Evolutionary conservation across 2,888 invertebrate genomes (phyloP), one percentile per base, ranked within the genome.

Genomic region (Drosophila colorata): DNA sequence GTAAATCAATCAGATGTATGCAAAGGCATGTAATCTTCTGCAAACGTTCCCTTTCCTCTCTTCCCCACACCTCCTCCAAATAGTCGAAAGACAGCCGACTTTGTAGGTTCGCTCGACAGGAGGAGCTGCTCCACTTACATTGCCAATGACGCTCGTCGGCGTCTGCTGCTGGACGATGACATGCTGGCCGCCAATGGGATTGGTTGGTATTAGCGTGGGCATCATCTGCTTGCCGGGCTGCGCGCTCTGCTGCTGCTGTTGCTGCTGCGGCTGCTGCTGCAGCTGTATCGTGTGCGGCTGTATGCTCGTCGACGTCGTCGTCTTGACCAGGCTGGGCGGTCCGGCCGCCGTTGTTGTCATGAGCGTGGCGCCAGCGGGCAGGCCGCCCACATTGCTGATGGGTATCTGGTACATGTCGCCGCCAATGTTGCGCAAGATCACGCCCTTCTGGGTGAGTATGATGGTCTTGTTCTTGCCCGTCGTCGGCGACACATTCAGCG

Each of bases 321-420:
- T 90, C 76, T 92, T 92, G 2, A 92, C 90, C 59, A 92, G 69
- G 28, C 90, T 82, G 5, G 91, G 91, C 71, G 92, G 91, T 28
- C 91, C 91, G 41, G 90, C 90, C 74, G 91, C 89, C 69, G 90
- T 89, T 31, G 89, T 88, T 31, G 92, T 91, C 87, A 91, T 89
- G 3, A 91, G 83, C 47, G 92, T 91, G 3, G 90, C 87, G 49
- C 90, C 89, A 35, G 89, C 86, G 47, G 91, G 88, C 65, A 92
- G 59, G 4, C 90, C 87, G 23, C 91, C 85, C 28, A 92, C 90
- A 74, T 92, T 92, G 41, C 91, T 91, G n/a, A 92, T 90, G 9
- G 92, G 92, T 67, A 92, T 92, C 71, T 92, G 92, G 71, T 92
- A 92, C 84, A 92, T 91, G 56, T 91, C 92, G 2, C 92, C 91